Evolutionary conservation across 2,888 invertebrate species (phyloP), one percentile per base, ranked within the genome.

Genomic region (Halictus ligatus): DNA sequence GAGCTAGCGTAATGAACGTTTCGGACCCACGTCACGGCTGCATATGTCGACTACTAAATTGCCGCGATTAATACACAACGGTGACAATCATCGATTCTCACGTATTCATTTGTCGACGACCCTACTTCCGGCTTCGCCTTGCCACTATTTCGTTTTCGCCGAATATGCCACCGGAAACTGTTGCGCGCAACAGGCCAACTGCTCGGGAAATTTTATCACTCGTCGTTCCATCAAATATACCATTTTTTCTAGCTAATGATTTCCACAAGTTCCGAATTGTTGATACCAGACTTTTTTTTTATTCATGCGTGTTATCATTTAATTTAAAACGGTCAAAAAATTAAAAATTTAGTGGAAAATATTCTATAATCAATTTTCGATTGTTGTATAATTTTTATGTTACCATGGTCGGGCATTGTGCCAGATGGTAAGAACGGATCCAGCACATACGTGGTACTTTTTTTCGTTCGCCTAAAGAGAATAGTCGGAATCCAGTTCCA

Each of bases 51-150:
- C 74, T 75, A 72, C 50, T 58, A 76, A 80, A 73, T 74, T 54
- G 48, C 78, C 60, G 43, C 83, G 83, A 83, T 86, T 87, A 86
- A 83, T 86, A 78, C 78, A 58, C 54, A 54, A 75, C 78, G 25
- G 75, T 35, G 29, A 73, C 67, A 76, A 85, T 85, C 75, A 69
- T 21, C 46, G 25, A 75, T 84, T 75, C 64, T 75, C 60, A 21
- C 60, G 7, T 46, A 43, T 25, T 40, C 25, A 6, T 21, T n/a
- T 64, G 58, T n/a, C 76, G 29, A n/a, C 43, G 8, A 7, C n/a
- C 35, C 50, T 72, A 73, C 29, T 50, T 50, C 35, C n/a, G n/a
- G 18, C 35, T 58, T 73, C 25, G 48, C 8, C 13, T 40, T 73
- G n/a, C 12, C 21, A 54, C 13, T 12, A 25, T 25, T 40, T 75